Evolutionary conservation across 1,140 invertebrate genomes (phyloP).

Genomic region (Brevipalpus yothersi): DNA sequence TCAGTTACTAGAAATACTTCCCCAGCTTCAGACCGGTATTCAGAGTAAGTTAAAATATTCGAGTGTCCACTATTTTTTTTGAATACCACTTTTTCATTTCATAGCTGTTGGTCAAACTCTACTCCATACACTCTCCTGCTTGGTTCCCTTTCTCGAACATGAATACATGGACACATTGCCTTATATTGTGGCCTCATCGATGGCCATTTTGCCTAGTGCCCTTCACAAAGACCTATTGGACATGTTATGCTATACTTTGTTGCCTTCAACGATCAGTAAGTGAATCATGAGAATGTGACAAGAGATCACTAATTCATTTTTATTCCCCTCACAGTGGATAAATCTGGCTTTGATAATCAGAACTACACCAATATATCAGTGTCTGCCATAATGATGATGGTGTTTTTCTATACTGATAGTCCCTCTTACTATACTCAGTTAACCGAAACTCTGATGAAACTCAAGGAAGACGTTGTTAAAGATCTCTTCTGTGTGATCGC

Average conservation of each 20-base stretch:
- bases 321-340: neutral
- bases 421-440: slow-evolving; percentile 80
- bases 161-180: slow-evolving; percentile 85
- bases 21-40: slow-evolving; percentile 37
- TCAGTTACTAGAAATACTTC: slow-evolving; percentile 52
- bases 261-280: slow-evolving; percentile 68
- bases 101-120: slow-evolving; percentile 71
- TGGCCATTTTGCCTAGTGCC: slow-evolving; percentile 64
- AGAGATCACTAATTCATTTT: neutral
- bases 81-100: slow-evolving; percentile 8
- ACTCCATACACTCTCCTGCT: slow-evolving; percentile 62
- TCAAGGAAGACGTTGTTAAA: slow-evolving; percentile 62
- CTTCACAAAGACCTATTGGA: slow-evolving; percentile 87
- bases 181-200: slow-evolving; percentile 71
- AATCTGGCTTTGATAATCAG: neutral
- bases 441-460: slow-evolving; percentile 73
- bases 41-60: slow-evolving; percentile 30
- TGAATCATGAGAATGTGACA: slow-evolving; percentile 16
- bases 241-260: slow-evolving; percentile 76
- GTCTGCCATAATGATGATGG: slow-evolving; percentile 84
- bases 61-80: neutral
- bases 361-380: slow-evolving; percentile 64
- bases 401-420: slow-evolving; percentile 83
- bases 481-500: slow-evolving; percentile 89
- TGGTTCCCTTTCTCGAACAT: slow-evolving; percentile 85